phyloP scores from a whole-genome alignment of 2,797 vertebrate genomes.

The Silurus aristotelis region DNA sequence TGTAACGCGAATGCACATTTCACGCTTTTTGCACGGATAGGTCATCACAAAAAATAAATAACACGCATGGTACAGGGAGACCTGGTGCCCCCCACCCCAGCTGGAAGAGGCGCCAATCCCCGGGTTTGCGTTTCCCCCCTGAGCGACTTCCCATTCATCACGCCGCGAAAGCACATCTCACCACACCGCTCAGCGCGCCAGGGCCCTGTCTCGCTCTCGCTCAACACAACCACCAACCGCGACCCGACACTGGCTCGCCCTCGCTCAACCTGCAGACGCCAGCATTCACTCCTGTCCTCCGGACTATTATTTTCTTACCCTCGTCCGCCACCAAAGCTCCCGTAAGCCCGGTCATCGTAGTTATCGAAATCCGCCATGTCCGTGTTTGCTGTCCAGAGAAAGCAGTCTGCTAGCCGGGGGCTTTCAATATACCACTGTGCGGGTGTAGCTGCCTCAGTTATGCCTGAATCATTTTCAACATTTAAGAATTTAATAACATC shows the following conservation, averaged over 20 bases:
- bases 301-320: constrained; percentile 75
- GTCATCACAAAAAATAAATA: too few species aligned
- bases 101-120: constrained; percentile 20
- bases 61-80: not conserved
- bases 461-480: constrained; percentile 48
- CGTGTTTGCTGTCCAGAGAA: constrained; percentile 81
- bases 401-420: constrained; percentile 79
- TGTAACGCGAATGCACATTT: not conserved
- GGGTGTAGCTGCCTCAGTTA: constrained; percentile 46
- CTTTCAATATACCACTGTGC: constrained; percentile 67
- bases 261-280: not conserved
- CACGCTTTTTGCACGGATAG: not conserved
- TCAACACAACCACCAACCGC: not conserved
- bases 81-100: not conserved
- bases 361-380: constrained; percentile 96
- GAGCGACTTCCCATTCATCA: constrained; percentile 60
- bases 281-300: not conserved
- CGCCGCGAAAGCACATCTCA: constrained; percentile 11
- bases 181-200: constrained; percentile 8
- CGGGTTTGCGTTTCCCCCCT: constrained; percentile 29
- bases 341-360: constrained; percentile 92
- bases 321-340: constrained; percentile 90
- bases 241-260: not conserved
- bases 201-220: constrained; percentile 11
- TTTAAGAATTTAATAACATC: not conserved